phyloP scores from a whole-genome alignment of 1,140 invertebrate species.

The Aphelenchoides besseyi region DNA sequence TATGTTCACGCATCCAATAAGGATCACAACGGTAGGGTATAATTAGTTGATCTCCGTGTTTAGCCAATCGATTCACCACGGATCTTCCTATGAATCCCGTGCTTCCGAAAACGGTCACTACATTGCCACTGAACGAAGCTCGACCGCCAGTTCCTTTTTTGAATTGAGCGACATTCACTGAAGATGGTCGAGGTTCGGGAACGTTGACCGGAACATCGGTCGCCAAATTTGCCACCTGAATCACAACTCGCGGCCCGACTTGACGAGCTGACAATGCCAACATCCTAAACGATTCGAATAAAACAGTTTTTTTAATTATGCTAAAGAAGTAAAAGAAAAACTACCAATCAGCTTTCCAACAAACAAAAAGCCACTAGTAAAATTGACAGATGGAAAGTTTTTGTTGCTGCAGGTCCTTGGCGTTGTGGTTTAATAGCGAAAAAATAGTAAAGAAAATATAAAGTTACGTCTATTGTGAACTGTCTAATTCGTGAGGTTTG shows the following conservation, averaged over 20 bases:
- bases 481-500: too few species aligned
- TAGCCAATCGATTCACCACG: slow-evolving; percentile 77
- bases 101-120: slow-evolving; percentile 92
- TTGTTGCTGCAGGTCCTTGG: not conserved
- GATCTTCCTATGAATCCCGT: slow-evolving; percentile 81
- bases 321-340: slow-evolving; percentile 1
- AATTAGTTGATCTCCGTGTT: slow-evolving; percentile 74
- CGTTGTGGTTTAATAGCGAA: not conserved
- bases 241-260: not conserved
- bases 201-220: slow-evolving; percentile 33
- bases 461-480: not conserved
- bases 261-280: slow-evolving; percentile 9
- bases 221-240: slow-evolving; percentile 16
- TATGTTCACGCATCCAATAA: slow-evolving; percentile 74
- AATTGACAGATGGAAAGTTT: not conserved
- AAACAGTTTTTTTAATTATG: not conserved
- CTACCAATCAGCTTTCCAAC: not conserved
- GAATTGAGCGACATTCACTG: slow-evolving; percentile 36
- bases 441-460: not conserved
- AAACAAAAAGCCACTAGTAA: not conserved
- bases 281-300: slow-evolving; percentile 21
- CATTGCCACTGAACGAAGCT: slow-evolving; percentile 89
- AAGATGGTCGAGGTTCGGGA: slow-evolving; percentile 36
- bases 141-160: slow-evolving; percentile 72
- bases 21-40: slow-evolving; percentile 84